A percentile compares a stretch with the other conserved stretches of the same genome.
These are phyloP conservation scores for Hoplostethus mediterraneus DNA, from an alignment of 2,797 vertebrate species.

Conservation along the genomic window DNA sequence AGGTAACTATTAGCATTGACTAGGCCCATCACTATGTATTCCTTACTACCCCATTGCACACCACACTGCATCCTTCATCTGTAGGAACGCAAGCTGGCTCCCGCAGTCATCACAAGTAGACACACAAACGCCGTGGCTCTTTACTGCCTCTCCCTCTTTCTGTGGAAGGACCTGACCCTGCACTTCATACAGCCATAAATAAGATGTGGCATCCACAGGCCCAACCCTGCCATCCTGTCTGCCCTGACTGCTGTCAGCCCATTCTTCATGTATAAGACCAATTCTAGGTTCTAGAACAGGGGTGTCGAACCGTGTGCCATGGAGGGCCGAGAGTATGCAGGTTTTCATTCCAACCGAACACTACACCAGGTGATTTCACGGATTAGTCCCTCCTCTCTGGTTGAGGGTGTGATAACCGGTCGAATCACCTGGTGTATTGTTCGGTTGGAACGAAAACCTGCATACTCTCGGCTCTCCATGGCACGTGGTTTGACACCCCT, in stretches of 20 bases:
- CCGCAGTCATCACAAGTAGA: slow-evolving; percentile 54
- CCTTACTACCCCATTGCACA: not conserved
- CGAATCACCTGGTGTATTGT: no score
- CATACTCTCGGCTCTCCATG: no score
- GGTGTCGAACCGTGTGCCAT: no score
- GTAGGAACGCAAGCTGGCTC: slow-evolving; percentile 47
- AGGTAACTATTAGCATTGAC: slow-evolving; percentile 15
- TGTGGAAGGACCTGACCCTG: slow-evolving; percentile 78
- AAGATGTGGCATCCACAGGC: slow-evolving; percentile 72
- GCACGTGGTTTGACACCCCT: no score
- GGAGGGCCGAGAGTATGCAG: no score
- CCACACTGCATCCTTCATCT: slow-evolving; percentile 44
- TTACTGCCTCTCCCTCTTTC: slow-evolving; percentile 73
- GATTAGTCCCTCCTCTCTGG: no score
- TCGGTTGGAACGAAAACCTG: no score
- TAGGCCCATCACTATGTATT: slow-evolving; percentile 15
- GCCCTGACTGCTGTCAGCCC: slow-evolving; percentile 59
- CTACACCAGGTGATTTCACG: no score
- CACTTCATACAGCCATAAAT: slow-evolving; percentile 81
- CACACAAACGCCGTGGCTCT: slow-evolving; percentile 69
- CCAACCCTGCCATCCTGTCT: slow-evolving; percentile 61
- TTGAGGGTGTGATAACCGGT: no score
- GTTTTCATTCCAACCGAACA: no score
- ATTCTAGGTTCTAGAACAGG: slow-evolving; percentile 9
- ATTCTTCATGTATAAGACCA: slow-evolving; percentile 40